These are phyloP conservation scores for Tetramorium simillimum DNA, from an alignment of 1,140 invertebrate species.

Conservation along the genomic window DNA sequence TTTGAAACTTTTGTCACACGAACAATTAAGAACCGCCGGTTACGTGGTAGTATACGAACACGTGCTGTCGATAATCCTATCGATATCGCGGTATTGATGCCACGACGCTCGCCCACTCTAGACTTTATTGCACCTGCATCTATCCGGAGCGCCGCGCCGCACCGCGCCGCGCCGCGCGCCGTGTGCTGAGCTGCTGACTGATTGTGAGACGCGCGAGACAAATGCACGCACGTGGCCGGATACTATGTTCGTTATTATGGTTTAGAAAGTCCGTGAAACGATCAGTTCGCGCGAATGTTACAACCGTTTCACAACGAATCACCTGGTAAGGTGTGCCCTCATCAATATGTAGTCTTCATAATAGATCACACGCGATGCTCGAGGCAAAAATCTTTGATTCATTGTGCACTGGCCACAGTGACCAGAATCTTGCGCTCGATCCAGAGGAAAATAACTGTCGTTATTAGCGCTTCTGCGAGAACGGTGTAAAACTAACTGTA, in stretches of 20 bases:
- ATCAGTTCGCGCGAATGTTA: conserved; percentile 70
- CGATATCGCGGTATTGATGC: background rate
- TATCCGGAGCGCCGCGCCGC: background rate
- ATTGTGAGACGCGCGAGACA: conserved; percentile 32
- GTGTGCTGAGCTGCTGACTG: background rate
- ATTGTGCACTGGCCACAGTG: background rate
- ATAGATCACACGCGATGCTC: background rate
- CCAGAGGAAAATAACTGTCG: conserved; percentile 13
- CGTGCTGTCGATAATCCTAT: conserved; percentile 1
- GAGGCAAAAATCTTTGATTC: background rate
- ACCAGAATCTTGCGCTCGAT: background rate
- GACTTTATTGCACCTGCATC: conserved; percentile 11
- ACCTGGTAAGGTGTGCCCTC: conserved; percentile 49
- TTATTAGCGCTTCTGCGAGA: conserved; percentile 50
- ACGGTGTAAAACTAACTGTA: conserved; percentile 50
- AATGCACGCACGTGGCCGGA: conserved; percentile 59
- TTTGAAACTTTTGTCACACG: background rate
- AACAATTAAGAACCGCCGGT: background rate
- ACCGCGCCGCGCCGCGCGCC: too few species aligned
- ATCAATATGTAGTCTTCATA: conserved; percentile 44
- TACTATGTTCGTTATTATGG: conserved; percentile 59
- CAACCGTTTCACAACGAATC: conserved; percentile 73
- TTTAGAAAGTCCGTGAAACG: conserved; percentile 74
- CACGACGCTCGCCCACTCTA: background rate
- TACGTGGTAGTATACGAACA: background rate